phyloP scores from a whole-genome alignment of 2,797 vertebrate genomes.

The Melanotaenia boesemani region DNA sequence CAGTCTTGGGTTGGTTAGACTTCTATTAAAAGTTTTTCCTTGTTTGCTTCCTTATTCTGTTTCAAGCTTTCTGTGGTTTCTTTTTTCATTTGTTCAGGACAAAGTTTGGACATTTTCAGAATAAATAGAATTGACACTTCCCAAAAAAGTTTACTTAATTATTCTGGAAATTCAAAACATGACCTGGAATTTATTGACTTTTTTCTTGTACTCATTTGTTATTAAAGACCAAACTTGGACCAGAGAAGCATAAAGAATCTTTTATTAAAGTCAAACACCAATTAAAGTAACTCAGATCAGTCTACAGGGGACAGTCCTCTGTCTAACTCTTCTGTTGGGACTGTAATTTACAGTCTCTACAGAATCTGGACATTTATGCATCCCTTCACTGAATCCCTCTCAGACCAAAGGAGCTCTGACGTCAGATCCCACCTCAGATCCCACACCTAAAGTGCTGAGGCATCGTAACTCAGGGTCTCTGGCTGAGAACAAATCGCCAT shows the following conservation, averaged over 20 bases:
- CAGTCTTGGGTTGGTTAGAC: no score
- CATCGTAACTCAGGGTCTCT: conserved; percentile 31
- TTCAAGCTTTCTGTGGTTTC: no score
- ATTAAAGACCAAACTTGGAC: not conserved
- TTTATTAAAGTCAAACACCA: conserved; percentile 14
- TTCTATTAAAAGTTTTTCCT: no score
- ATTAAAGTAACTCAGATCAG: not conserved
- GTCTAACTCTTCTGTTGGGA: conserved; percentile 2
- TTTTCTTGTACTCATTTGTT: not conserved
- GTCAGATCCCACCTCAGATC: conserved; percentile 54
- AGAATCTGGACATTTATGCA: conserved; percentile 25
- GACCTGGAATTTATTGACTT: not conserved
- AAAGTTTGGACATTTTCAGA: no score
- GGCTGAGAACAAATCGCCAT: conserved; percentile 26
- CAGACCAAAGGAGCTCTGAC: conserved; percentile 35
- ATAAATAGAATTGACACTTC: not conserved
- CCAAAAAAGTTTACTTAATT: not conserved
- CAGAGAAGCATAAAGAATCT: conserved; percentile 21
- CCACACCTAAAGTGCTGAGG: conserved; percentile 62
- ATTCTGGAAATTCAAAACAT: no score
- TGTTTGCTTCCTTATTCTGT: no score
- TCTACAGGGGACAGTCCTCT: conserved; percentile 6
- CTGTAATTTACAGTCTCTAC: not conserved
- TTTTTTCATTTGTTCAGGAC: no score
- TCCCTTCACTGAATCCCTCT: conserved; percentile 17